Evolutionary conservation across 2,888 invertebrate species (phyloP).

Genomic region (Apodemia zela): DNA sequence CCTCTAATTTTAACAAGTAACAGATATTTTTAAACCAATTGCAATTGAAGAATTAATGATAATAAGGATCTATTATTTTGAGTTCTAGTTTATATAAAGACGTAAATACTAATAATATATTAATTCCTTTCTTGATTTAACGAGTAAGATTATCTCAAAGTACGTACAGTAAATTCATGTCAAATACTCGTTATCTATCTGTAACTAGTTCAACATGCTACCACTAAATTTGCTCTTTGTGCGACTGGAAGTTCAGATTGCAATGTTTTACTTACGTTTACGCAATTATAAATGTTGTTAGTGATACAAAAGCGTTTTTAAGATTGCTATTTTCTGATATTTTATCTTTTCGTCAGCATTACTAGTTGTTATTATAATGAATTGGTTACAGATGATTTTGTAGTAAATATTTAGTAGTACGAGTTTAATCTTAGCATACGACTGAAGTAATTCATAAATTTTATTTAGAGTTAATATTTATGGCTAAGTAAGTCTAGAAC

Average conservation of each 20-base stretch:
- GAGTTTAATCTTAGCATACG: background rate
- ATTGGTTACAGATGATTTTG: background rate
- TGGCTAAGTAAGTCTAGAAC: too few species aligned
- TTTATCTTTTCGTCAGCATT: conserved; percentile 18
- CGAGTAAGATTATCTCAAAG: conserved; percentile 25
- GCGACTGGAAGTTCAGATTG: conserved; percentile 27
- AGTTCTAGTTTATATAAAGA: background rate
- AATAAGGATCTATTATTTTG: background rate
- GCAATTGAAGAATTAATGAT: too few species aligned
- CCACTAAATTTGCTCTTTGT: conserved; percentile 28
- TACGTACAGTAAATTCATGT: conserved; percentile 28
- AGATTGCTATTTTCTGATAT: background rate
- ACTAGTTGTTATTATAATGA: background rate
- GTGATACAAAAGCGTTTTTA: conserved; percentile 24
- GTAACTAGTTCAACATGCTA: conserved; percentile 30
- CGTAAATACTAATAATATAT: background rate
- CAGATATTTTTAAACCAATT: too few species aligned
- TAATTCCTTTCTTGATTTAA: conserved; percentile 13
- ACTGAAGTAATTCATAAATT: background rate
- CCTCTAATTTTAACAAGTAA: too few species aligned
- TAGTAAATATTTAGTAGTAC: background rate
- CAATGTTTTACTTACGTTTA: conserved; percentile 26
- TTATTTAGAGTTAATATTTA: conserved; percentile 17
- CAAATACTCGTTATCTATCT: conserved; percentile 28
- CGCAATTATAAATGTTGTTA: conserved; percentile 30